Base-by-base conservation (phyloP, 2,797 vertebrate species). In the Sciurus vulgaris region DNA sequence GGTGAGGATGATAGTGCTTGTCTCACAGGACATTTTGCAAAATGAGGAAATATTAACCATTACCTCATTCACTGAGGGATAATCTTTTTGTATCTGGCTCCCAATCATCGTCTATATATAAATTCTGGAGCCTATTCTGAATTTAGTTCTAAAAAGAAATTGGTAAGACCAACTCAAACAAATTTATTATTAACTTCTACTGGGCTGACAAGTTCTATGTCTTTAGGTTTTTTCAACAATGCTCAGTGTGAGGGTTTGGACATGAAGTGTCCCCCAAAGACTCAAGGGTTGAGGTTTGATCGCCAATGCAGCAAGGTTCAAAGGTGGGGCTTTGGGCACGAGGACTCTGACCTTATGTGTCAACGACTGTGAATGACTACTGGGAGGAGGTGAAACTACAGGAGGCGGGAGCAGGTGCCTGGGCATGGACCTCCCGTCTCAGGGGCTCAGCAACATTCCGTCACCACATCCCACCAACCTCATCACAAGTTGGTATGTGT, bases 111-210 rank as follows among this genome's bases (percentile, higher is more conserved):
- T 17, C 70, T 30, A 4, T 41, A 54, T 54, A n/a, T 61, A 91
- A 93, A 89, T 56, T 30, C 20, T 59, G 8, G 49, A 56, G 17
- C 85, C 51, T n/a, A 49, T n/a, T 49, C 7, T 61, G 28, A 88
- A 96, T 56, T 76, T 89, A 67, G 12, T 83, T 65, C 65, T 86
- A 76, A 91, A 95, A 73, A 30, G 28, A 69, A 85, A 3, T 61
- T 61, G 86, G 7, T 4, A 63, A 90, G 28, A 41, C 9, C 7
- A 95, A 54, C 38, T 41, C 44, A 86, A 59, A 86, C n/a, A 54
- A 65, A 41, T 35, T 14, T 84, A 51, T 63, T 65, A 77, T 11
- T 56, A 30, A 44, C 33, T 56, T 93, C 76, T 41, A 47, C 85
- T 35, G 13, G 18, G 7, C n/a, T 73, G 26, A 33, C 20, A 92